Conservation (phyloP, 2,113 vertebrate genomes). For the Phylloscopus trochilus region DNA sequence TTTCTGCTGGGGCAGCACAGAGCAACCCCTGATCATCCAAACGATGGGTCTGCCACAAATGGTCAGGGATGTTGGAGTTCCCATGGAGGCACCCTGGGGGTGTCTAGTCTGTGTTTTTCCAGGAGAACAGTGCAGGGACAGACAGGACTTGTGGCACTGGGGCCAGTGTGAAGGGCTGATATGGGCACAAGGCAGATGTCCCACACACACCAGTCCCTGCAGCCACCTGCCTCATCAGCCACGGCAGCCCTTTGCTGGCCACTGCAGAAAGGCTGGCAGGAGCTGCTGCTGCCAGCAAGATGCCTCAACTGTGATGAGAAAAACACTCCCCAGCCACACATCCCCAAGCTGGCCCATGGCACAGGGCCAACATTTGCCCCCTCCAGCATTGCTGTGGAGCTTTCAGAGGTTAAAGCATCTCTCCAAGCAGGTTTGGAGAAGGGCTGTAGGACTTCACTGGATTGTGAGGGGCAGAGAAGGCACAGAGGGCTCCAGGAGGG, state of each 20-base stretch:
- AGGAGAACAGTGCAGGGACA: neutral
- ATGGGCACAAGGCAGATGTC: neutral
- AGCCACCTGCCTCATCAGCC: neutral
- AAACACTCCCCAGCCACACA: neutral
- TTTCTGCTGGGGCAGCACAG: neutral
- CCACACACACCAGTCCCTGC: neutral
- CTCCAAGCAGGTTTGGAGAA: neutral
- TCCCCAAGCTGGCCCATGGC: neutral
- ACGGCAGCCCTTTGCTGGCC: neutral
- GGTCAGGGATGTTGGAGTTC: neutral
- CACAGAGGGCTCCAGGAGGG: neutral
- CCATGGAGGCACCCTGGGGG: accelerated
- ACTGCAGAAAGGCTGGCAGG: neutral
- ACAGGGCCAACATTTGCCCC: neutral
- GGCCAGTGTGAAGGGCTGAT: neutral
- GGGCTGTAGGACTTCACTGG: neutral
- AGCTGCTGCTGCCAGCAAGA: neutral
- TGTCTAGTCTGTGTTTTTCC: neutral
- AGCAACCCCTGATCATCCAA: neutral
- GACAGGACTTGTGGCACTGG: neutral
- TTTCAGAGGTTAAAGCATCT: neutral
- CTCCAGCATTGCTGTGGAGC: neutral
- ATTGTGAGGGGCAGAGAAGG: neutral
- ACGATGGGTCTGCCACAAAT: accelerated
- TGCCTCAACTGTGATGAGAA: neutral